A percentile compares a stretch with the other conserved stretches of the same genome.
Conservation (phyloP, 2,113 vertebrate genomes). For the Alectura lathami region DNA sequence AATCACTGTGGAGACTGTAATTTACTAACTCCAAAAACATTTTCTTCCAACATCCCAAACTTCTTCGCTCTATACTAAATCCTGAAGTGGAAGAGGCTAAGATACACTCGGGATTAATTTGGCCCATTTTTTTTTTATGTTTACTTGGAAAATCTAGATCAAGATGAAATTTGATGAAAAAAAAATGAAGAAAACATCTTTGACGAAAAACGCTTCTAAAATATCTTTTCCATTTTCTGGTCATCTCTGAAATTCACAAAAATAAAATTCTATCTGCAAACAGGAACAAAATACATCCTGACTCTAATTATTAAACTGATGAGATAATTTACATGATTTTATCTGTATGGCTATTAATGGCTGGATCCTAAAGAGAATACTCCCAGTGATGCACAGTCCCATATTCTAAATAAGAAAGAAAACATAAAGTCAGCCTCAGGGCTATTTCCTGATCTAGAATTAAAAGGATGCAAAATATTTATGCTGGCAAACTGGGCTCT, state of each 20-base stretch:
- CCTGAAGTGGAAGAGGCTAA: neutral
- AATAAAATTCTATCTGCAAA: neutral
- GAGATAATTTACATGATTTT: neutral
- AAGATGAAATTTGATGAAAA: neutral
- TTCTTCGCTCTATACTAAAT: slow-evolving; percentile 5
- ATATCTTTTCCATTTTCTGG: slow-evolving; percentile 23
- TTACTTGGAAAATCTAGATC: slow-evolving; percentile 36
- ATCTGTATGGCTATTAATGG: neutral
- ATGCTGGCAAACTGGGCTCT: neutral
- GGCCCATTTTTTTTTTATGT: neutral
- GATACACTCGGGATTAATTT: slow-evolving; percentile 2
- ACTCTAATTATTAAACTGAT: neutral
- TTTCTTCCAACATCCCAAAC: slow-evolving; percentile 20
- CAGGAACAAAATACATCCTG: neutral
- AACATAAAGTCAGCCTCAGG: neutral
- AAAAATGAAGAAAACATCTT: slow-evolving; percentile 10
- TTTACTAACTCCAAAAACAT: neutral
- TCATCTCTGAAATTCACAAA: neutral
- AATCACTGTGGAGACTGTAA: slow-evolving; percentile 24
- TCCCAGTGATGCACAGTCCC: neutral
- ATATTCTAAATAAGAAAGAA: neutral
- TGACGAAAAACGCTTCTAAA: neutral
- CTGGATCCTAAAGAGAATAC: neutral
- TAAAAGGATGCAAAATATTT: neutral
- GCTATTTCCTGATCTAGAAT: neutral